phyloP scores from a whole-genome alignment of 1,140 invertebrate genomes.

The Periplaneta americana region DNA sequence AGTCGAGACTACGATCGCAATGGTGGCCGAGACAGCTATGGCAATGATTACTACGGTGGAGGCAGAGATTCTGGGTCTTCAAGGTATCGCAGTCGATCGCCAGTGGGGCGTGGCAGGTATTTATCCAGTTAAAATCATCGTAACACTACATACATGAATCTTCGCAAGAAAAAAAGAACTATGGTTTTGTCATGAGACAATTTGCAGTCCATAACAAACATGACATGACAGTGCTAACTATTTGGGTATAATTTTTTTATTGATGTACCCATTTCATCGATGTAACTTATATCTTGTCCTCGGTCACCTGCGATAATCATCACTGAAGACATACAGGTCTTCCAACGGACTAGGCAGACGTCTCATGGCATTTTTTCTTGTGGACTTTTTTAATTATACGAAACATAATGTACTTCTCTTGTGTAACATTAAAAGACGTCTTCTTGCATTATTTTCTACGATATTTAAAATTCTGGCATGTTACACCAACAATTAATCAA shows the following conservation, averaged over 20 bases:
- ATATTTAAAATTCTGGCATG: background rate
- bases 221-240: background rate
- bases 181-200: background rate
- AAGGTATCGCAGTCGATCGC: slow-evolving; percentile 48
- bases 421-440: background rate
- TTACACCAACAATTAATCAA: background rate
- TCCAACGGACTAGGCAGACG: background rate
- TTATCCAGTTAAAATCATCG: slow-evolving; percentile 17
- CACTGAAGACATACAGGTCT: background rate
- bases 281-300: background rate
- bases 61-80: slow-evolving; percentile 36
- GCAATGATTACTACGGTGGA: slow-evolving; percentile 28
- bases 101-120: slow-evolving; percentile 47
- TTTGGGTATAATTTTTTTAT: too few species aligned
- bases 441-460: background rate
- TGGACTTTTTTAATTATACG: background rate
- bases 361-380: background rate
- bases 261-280: too few species aligned
- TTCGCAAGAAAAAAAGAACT: background rate
- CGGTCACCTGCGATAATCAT: background rate
- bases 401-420: background rate
- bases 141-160: background rate
- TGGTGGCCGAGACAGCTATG: slow-evolving; percentile 35
- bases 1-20: slow-evolving; percentile 26
- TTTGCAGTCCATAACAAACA: background rate